Evolutionary conservation across 2,888 invertebrate genomes (phyloP).

Genomic region (Busseola fusca): DNA sequence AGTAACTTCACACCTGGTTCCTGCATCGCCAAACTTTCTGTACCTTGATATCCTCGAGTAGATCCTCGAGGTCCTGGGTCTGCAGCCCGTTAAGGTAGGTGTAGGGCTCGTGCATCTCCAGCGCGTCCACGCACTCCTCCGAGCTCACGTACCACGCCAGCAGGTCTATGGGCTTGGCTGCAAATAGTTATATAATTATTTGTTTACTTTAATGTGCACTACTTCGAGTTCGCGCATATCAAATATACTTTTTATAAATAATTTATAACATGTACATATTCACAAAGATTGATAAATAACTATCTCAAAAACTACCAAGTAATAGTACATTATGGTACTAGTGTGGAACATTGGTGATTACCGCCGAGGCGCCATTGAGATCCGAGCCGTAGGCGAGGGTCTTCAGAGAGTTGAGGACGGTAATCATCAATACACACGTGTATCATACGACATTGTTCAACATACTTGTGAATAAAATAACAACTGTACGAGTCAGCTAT

Average conservation of each 20-base stretch:
- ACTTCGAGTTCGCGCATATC: accelerated
- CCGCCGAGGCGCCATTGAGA: no score
- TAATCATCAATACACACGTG: no score
- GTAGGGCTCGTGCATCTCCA: conserved; percentile 99
- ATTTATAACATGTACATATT: not conserved
- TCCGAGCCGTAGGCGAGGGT: no score
- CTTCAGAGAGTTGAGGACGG: no score
- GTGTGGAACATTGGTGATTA: no score
- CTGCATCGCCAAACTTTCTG: not conserved
- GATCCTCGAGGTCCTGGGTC: conserved; percentile 97
- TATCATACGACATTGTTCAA: no score
- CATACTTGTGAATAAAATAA: no score
- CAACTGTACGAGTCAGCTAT: no score
- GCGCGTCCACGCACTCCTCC: conserved; percentile 95
- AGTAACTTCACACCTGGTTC: not conserved
- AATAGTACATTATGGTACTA: no score
- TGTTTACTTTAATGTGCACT: not conserved
- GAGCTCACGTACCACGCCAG: conserved; percentile 98
- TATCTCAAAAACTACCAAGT: not conserved
- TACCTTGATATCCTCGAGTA: conserved; percentile 98
- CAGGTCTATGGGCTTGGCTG: conserved; percentile 99
- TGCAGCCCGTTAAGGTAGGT: conserved; percentile 97
- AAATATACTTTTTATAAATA: not conserved
- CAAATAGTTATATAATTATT: conserved; percentile 37
- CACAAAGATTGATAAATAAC: not conserved